Evolutionary conservation across 2,113 vertebrate genomes (phyloP).

Genomic region (Epinephelus fuscoguttatus): DNA sequence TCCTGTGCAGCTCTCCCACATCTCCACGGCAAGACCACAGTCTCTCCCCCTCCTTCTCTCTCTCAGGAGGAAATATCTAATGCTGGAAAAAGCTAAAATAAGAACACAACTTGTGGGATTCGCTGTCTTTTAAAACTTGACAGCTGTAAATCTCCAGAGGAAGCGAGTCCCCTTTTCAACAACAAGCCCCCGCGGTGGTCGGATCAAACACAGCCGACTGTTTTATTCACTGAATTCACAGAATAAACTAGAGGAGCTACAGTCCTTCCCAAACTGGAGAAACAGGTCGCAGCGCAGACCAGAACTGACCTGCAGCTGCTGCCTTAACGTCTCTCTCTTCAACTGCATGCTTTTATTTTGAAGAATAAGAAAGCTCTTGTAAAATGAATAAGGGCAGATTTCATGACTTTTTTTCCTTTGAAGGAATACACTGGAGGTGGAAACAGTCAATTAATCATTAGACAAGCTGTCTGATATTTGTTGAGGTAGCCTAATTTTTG

Average conservation of each 20-base stretch:
- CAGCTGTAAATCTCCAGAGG: slow-evolving; percentile 16
- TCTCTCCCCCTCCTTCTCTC: not conserved
- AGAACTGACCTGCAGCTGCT: not conserved
- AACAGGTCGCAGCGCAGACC: slow-evolving; percentile 4
- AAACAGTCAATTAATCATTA: not conserved
- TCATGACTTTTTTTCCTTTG: not conserved
- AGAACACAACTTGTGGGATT: slow-evolving; percentile 48
- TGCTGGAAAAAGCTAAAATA: slow-evolving; percentile 34
- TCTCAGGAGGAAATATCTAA: slow-evolving; percentile 57
- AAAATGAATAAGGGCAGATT: not conserved
- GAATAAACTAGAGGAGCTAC: slow-evolving; percentile 8
- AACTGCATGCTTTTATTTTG: not conserved
- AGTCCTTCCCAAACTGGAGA: not conserved
- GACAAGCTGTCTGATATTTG: not conserved
- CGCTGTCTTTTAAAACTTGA: slow-evolving; percentile 45
- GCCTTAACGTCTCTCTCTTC: not conserved
- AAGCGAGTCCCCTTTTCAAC: slow-evolving; percentile 27
- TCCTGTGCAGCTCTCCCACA: slow-evolving; percentile 18
- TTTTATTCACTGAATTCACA: slow-evolving; percentile 25
- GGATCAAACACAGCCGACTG: slow-evolving; percentile 28
- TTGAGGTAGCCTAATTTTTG: not conserved
- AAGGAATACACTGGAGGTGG: not conserved
- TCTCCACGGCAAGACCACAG: slow-evolving; percentile 17
- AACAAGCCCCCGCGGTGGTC: slow-evolving; percentile 23
- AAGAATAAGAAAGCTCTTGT: not conserved